Evolutionary conservation across 2,888 invertebrate species (phyloP).

Genomic region (Gastrophysa polygoni): DNA sequence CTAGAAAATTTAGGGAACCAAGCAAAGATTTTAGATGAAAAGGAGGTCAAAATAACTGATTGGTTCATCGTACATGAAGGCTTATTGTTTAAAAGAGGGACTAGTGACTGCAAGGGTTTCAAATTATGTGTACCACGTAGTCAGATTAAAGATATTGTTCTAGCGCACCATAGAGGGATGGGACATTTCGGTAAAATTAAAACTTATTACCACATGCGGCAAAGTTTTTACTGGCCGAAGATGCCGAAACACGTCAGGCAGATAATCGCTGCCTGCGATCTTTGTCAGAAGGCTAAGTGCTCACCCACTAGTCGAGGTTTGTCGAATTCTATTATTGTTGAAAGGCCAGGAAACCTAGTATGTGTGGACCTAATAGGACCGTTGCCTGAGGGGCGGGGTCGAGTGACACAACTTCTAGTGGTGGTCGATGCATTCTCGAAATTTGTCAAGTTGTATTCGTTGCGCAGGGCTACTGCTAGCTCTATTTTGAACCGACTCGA

Average conservation of each 20-base stretch:
- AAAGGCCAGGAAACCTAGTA: constrained; percentile 12
- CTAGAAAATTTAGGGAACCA: background rate
- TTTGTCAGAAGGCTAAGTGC: constrained; percentile 4
- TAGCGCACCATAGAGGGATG: background rate
- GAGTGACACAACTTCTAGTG: constrained; percentile 31
- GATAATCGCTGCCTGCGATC: background rate
- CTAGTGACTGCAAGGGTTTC: background rate
- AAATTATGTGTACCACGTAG: constrained; percentile 13
- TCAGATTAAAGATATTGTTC: background rate
- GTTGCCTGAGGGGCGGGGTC: constrained; percentile 11
- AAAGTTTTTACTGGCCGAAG: constrained; percentile 7
- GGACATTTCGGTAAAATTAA: no score
- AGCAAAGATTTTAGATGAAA: background rate
- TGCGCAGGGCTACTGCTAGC: constrained; percentile 22
- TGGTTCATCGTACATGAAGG: constrained; percentile 8
- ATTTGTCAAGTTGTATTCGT: constrained; percentile 37
- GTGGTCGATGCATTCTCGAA: constrained; percentile 39
- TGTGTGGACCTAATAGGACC: constrained; percentile 28
- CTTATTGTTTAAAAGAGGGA: constrained; percentile 7
- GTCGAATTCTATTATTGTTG: background rate
- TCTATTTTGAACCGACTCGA: constrained; percentile 11
- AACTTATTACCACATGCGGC: constrained; percentile 10
- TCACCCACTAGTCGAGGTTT: background rate
- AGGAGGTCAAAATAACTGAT: background rate
- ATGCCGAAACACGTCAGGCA: constrained; percentile 6